A percentile compares a stretch with the other conserved stretches of the same genome.
Conservation (phyloP, 2,797 vertebrate genomes). For the Acanthurus tractus region DNA sequence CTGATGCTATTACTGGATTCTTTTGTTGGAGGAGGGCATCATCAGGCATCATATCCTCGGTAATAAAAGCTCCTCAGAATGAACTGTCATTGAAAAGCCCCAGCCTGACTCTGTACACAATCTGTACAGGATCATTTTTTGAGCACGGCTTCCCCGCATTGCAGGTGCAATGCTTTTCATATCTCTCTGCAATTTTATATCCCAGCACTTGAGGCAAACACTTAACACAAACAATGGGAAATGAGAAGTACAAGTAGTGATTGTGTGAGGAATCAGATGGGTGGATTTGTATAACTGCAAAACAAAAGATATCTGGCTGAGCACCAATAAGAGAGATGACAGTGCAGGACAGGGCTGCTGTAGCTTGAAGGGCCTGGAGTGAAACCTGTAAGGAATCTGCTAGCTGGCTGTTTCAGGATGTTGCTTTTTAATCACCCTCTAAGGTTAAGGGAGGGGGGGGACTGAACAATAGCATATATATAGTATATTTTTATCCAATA, state of each 20-base stretch:
- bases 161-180: constrained; percentile 58
- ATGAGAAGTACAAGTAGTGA: constrained; percentile 29
- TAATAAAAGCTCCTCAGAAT: constrained; percentile 59
- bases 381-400: constrained; percentile 48
- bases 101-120: constrained; percentile 27
- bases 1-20: constrained; percentile 59
- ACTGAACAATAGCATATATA: constrained; percentile 34
- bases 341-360: constrained; percentile 43
- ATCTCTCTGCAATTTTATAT: constrained; percentile 45
- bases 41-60: constrained; percentile 55
- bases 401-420: constrained; percentile 34
- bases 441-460: constrained; percentile 44
- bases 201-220: constrained; percentile 18
- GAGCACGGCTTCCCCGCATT: constrained; percentile 58
- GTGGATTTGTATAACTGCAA: constrained; percentile 41
- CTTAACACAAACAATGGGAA: constrained; percentile 43
- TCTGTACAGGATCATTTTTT: constrained; percentile 66
- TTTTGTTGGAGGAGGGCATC: constrained; percentile 55
- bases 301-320: constrained; percentile 52
- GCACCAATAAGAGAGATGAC: constrained; percentile 47
- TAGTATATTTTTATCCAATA: constrained; percentile 30
- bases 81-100: constrained; percentile 40
- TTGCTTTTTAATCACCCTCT: constrained; percentile 45
- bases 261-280: constrained; percentile 30
- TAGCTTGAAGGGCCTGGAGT: constrained; percentile 65